Percentiles rank a stretch among this genome's conserved stretches.
Evolutionary conservation across 2,113 vertebrate species (phyloP).

Genomic region (Phrynosoma platyrhinos): DNA sequence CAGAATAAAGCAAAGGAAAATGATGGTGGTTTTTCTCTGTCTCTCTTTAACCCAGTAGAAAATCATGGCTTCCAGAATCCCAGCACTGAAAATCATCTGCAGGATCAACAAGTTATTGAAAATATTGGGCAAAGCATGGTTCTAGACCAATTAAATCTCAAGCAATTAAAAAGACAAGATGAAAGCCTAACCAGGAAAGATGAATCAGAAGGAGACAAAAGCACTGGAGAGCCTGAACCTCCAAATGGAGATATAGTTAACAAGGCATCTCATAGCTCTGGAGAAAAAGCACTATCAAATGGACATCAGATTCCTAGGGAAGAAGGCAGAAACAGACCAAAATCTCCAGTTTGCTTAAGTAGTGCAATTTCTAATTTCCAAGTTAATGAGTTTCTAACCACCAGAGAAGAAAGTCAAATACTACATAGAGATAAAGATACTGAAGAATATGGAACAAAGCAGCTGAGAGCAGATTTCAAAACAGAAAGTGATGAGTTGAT

Average conservation of each 20-base stretch:
- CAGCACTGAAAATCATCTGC: not conserved
- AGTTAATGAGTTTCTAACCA: slow-evolving; percentile 28
- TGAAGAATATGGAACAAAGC: slow-evolving; percentile 17
- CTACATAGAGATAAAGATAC: not conserved
- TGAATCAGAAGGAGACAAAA: slow-evolving; percentile 30
- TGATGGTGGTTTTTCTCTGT: not conserved
- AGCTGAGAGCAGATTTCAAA: slow-evolving; percentile 23
- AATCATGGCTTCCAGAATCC: not conserved
- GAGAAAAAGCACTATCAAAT: slow-evolving; percentile 23
- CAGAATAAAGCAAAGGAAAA: not conserved
- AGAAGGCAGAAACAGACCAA: slow-evolving; percentile 37
- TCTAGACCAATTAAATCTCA: slow-evolving; percentile 9
- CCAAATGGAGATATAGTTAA: not conserved
- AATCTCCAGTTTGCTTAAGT: slow-evolving; percentile 35
- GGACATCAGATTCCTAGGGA: slow-evolving; percentile 16
- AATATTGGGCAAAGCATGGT: not conserved
- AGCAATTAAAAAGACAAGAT: slow-evolving; percentile 16
- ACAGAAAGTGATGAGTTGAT: not conserved
- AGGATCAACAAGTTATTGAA: slow-evolving; percentile 12
- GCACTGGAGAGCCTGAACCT: slow-evolving; percentile 2
- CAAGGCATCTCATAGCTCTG: slow-evolving; percentile 12
- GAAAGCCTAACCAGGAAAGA: slow-evolving; percentile 10
- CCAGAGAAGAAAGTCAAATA: slow-evolving; percentile 18
- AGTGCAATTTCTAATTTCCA: slow-evolving; percentile 29
- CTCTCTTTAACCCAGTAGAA: slow-evolving; percentile 2